These are phyloP conservation scores for Rhea pennata DNA, from an alignment of 2,113 vertebrate genomes.

Conservation along the genomic window DNA sequence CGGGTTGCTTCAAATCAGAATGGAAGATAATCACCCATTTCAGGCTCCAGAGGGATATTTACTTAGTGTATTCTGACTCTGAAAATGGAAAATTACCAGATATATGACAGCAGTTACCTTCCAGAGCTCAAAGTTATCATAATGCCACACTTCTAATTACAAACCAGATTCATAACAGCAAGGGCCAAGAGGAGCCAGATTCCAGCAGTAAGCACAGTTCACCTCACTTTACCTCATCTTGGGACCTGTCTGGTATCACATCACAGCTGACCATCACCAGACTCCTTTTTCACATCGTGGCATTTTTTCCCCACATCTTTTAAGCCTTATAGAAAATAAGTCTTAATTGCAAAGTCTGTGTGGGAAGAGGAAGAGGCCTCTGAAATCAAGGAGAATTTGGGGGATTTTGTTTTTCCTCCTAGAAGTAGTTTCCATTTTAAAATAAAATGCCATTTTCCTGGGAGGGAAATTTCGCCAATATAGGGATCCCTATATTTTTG, in stretches of 20 bases:
- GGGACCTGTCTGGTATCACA: not conserved
- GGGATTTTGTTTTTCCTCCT: not conserved
- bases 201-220: not conserved
- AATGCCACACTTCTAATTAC: not conserved
- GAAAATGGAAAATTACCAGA: not conserved
- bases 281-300: not conserved
- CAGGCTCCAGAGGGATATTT: constrained; percentile 32
- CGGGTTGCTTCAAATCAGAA: constrained; percentile 9
- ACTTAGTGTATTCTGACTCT: constrained; percentile 23
- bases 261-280: not conserved
- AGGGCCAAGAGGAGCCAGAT: not conserved
- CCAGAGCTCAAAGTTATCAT: not conserved
- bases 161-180: not conserved
- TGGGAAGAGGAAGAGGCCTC: not conserved
- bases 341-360: not conserved
- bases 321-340: not conserved
- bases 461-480: not conserved
- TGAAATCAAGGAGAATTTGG: not conserved
- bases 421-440: not conserved
- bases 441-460: not conserved
- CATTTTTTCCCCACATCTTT: not conserved
- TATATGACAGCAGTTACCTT: constrained; percentile 1
- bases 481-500: not conserved
- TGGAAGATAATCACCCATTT: constrained; percentile 25
- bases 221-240: not conserved